Evolutionary conservation across 2,888 invertebrate species (phyloP).

Genomic region (Tridacna crocea): DNA sequence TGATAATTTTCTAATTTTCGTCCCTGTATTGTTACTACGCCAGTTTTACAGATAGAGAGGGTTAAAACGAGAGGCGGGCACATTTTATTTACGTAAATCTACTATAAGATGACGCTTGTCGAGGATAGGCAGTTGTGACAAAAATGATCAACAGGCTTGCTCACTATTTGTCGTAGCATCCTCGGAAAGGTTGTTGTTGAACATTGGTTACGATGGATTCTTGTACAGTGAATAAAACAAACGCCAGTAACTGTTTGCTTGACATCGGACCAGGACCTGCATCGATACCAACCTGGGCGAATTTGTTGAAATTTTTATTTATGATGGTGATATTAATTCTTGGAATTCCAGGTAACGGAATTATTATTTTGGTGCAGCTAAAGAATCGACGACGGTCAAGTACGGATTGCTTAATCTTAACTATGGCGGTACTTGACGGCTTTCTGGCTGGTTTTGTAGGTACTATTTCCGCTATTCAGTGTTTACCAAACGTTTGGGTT

Average conservation of each 20-base stretch:
- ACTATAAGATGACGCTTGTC: too few species aligned
- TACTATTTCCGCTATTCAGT: neutral
- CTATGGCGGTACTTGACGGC: constrained; percentile 8
- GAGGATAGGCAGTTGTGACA: too few species aligned
- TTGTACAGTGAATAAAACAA: neutral
- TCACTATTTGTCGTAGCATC: too few species aligned
- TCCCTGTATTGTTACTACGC: too few species aligned
- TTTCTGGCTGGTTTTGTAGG: constrained; percentile 6
- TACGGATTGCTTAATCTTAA: constrained; percentile 5
- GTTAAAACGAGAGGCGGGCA: too few species aligned
- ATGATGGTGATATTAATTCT: neutral
- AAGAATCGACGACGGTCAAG: constrained; percentile 13
- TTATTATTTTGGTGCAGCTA: constrained; percentile 3
- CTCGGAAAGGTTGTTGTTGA: neutral
- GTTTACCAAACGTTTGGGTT: neutral
- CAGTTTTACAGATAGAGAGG: too few species aligned
- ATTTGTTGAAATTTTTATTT: neutral
- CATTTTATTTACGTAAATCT: too few species aligned
- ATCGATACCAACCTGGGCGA: neutral
- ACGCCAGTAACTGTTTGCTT: neutral
- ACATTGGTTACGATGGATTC: neutral
- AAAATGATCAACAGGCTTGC: too few species aligned
- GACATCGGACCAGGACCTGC: neutral
- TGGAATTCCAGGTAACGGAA: constrained; percentile 10
- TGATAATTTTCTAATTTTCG: too few species aligned